Conservation (phyloP, 2,113 vertebrate species). For the Eidolon helvum region DNA sequence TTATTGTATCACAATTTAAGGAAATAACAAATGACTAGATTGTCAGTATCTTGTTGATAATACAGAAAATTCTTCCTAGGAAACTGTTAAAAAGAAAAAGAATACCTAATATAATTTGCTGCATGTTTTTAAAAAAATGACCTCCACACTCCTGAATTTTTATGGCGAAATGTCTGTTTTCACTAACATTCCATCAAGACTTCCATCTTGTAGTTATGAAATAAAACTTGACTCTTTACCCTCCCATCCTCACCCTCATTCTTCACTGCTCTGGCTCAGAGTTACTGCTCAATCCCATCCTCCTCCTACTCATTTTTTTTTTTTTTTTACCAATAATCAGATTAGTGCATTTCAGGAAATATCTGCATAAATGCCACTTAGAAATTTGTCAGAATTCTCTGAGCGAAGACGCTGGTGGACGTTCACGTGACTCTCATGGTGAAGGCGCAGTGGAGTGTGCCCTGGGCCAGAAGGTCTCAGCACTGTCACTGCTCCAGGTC, state of each 20-base stretch:
- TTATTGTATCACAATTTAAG: background rate
- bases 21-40: background rate
- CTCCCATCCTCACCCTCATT: fast-evolving
- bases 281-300: too few relatives aligned
- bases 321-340: background rate
- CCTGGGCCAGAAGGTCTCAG: fast-evolving
- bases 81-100: background rate
- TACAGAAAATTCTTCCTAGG: background rate
- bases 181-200: background rate
- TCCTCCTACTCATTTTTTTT: background rate
- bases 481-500: background rate
- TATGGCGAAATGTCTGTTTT: background rate
- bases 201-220: fast-evolving
- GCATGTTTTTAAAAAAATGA: background rate
- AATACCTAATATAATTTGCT: background rate
- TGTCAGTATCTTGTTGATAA: background rate
- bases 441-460: background rate
- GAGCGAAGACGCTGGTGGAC: too few relatives aligned
- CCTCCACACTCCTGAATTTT: background rate
- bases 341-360: background rate
- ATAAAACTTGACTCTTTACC: background rate
- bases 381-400: background rate
- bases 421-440: background rate
- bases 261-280: background rate
- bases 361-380: background rate